Conservation (phyloP, 2,113 vertebrate species). For the Otis tarda region DNA sequence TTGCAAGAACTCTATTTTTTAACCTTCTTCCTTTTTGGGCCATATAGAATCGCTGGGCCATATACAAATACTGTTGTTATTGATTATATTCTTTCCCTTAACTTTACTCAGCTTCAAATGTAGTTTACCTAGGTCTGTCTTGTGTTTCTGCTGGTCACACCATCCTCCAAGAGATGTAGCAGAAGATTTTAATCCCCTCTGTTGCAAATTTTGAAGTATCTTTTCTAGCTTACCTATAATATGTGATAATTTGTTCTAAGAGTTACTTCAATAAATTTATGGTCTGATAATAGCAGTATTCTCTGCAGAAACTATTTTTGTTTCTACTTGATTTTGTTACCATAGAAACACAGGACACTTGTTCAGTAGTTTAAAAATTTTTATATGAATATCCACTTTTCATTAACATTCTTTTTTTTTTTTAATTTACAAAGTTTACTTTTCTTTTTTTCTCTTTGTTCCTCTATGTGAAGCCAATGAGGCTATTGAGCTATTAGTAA, state of each 20-base stretch:
- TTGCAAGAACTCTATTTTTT: background rate
- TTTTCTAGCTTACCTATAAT: background rate
- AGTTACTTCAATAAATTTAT: background rate
- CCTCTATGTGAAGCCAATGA: fast-evolving
- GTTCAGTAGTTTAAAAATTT: background rate
- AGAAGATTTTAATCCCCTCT: background rate
- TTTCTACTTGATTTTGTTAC: background rate
- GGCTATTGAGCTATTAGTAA: background rate
- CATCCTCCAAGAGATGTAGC: background rate
- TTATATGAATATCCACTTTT: background rate
- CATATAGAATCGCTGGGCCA: background rate
- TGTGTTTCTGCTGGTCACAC: background rate
- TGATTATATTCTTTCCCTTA: background rate
- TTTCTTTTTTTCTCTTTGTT: background rate
- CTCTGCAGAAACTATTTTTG: background rate
- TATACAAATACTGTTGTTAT: background rate
- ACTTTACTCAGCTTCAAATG: background rate
- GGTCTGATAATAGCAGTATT: background rate
- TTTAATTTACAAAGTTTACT: background rate
- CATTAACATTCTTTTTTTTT: background rate
- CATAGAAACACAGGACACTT: too few species aligned
- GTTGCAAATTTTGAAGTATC: background rate
- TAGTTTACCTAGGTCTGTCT: background rate
- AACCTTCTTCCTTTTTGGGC: background rate
- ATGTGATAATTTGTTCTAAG: background rate